Base-by-base conservation (phyloP, 1,140 invertebrate species). In the Tetramorium simillimum region DNA sequence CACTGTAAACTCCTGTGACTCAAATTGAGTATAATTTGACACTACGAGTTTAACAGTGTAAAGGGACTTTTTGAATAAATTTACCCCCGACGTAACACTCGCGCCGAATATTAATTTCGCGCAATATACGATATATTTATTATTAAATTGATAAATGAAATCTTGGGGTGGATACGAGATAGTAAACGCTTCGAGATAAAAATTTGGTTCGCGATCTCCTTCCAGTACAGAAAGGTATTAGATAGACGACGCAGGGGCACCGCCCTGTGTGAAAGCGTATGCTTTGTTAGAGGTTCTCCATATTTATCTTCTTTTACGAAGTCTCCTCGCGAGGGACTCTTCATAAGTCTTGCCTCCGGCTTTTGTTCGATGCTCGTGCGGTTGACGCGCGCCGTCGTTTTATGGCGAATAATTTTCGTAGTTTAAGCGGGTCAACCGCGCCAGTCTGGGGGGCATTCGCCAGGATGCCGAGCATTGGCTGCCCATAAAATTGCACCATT, bases 351-450 rank as follows among this genome's bases (percentile, higher is more conserved):
- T 9, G 37, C 5, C 37, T 40, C 53, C 6, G n/a, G 10, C 37
- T 58, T 72, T 72, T 24, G 65, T n/a, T 56, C 33, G 58, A 49
- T 24, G 60, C 46, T 46, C 65, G 16, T 33, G 40, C 43, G 56
- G 75, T 67, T 80, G 87, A 89, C 73, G 62, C 53, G 12, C 24
- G 5, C 18, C 49, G 80, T 56, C 87, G 75, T 72, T 90, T 90
- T 89, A 86, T 84, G 88, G 77, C 75, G 58, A 86, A 89, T 90
- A 89, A 90, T 89, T 87, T 89, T 89, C 88, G 67, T 70, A 73
- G 80, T 73, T 82, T 73, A 82, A 82, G 40, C 80, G 40, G 62
- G 12, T 73, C 28, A 16, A 65, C 24, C 24, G 43, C 46, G 85
- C 21, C 33, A 49, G 86, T 21, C 46, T 14, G 43, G 21, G 21